Evolutionary conservation across 1,140 invertebrate species (phyloP), one percentile per base, ranked within the genome.

Genomic region (Schlechtendalia chinensis): DNA sequence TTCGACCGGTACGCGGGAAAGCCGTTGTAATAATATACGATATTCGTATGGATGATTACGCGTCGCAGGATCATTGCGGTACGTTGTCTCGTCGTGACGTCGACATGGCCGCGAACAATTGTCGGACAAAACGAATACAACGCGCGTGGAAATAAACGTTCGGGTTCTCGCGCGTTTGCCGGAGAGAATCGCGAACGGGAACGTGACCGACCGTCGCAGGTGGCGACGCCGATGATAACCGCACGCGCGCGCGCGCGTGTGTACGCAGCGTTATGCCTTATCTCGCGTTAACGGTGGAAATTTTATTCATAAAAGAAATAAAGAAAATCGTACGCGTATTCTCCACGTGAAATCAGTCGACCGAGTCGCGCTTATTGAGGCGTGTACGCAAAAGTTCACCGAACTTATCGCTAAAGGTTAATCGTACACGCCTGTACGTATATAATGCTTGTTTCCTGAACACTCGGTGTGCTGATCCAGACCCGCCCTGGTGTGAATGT

Each of bases 161-260:
- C 17, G 3, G 47, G 45, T 59, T 59, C 27, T 75, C 72, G 72
- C 72, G 19, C 29, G 12, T 32, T 12, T 19, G 50, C 53, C n/a
- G 3, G 72, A 75, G 72, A 59, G 72, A 39, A 75, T 75, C 22
- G n/a, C 32, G n/a, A 75, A 75, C 59, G n/a, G 19, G 32, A 75
- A 75, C 72, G 72, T 75, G 72, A 75, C 54, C 22, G 29, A 75
- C 72, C 53, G 22, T 67, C 22, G 63, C 19, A 45, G 29, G 61
- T n/a, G n/a, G 50, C 10, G 50, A 54, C 50, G 50, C 17, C 53
- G 50, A 74, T 56, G 71, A 74, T 74, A 74, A 74, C 71, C 67
- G 17, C 29, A 45, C 11, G n/a, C n/a, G 39, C 24, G 29, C 45
- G n/a, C 22, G n/a, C 32, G 61, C n/a, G 32, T 32, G 53, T 14